Conservation (phyloP, 1,140 invertebrate genomes). For the Pseudoatta argentina region DNA sequence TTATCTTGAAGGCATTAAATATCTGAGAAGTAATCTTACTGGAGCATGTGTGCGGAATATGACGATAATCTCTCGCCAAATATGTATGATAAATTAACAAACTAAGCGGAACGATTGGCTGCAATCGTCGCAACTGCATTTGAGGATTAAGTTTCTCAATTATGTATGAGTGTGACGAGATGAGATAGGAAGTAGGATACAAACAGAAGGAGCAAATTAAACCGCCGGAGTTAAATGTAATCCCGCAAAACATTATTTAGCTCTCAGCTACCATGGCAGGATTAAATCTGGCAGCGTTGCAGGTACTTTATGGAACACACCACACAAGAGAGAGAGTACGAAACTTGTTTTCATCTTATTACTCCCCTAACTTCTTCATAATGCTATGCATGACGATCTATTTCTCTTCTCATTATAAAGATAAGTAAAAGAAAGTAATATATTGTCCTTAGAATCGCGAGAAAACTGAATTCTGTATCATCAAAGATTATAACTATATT, state of each 20-base stretch:
- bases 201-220: conserved; percentile 58
- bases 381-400: not conserved
- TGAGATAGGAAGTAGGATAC: conserved; percentile 44
- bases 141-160: conserved; percentile 55
- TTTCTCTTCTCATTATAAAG: conserved; percentile 2
- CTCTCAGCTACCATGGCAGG: conserved; percentile 43
- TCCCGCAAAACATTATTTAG: conserved; percentile 57
- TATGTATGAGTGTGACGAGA: conserved; percentile 49
- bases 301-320: conserved; percentile 21
- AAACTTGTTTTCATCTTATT: conserved; percentile 42
- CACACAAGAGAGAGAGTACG: conserved; percentile 24
- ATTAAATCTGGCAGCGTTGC: conserved; percentile 43
- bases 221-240: conserved; percentile 50
- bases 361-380: conserved; percentile 30
- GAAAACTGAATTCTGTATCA: conserved; percentile 2
- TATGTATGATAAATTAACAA: conserved; percentile 15
- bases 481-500: not conserved
- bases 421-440: conserved; percentile 4
- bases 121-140: conserved; percentile 28
- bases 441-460: not conserved
- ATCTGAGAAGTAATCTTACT: not conserved
- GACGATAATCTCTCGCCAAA: not conserved
- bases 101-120: conserved; percentile 15
- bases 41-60: not conserved
- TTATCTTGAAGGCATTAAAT: not conserved